Conservation (phyloP, 2,888 invertebrate genomes). For the Dryobota labecula region DNA sequence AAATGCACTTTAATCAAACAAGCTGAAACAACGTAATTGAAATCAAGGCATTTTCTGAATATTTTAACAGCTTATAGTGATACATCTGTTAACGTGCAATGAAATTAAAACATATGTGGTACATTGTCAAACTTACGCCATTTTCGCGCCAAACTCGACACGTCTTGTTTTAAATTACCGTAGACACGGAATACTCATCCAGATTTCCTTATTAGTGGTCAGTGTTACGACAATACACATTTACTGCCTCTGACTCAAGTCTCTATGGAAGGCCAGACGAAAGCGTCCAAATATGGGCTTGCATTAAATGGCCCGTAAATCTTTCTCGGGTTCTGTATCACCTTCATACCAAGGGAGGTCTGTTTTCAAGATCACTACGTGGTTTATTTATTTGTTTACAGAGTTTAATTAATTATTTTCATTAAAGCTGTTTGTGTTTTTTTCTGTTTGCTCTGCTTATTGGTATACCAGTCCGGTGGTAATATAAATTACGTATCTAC, state of each 20-base stretch:
- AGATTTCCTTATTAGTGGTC: constrained; percentile 51
- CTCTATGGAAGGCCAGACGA: constrained; percentile 78
- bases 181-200: constrained; percentile 35
- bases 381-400: constrained; percentile 17
- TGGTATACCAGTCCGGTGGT: background rate
- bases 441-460: background rate
- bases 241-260: constrained; percentile 70
- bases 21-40: constrained; percentile 16
- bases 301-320: constrained; percentile 63
- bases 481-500: too few relatives aligned
- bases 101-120: constrained; percentile 8
- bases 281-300: constrained; percentile 76
- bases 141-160: background rate
- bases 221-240: constrained; percentile 34
- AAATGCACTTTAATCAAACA: constrained; percentile 16
- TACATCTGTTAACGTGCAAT: constrained; percentile 16
- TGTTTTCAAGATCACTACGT: constrained; percentile 37
- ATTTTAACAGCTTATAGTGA: background rate
- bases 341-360: constrained; percentile 61
- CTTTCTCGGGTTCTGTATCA: constrained; percentile 65
- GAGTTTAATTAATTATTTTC: constrained; percentile 1
- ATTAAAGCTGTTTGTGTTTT: background rate
- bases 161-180: constrained; percentile 7
- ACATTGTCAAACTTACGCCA: constrained; percentile 8
- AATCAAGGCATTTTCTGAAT: constrained; percentile 31